Evolutionary conservation across 2,797 vertebrate genomes (phyloP).

Genomic region (Psittacula derbiana): DNA sequence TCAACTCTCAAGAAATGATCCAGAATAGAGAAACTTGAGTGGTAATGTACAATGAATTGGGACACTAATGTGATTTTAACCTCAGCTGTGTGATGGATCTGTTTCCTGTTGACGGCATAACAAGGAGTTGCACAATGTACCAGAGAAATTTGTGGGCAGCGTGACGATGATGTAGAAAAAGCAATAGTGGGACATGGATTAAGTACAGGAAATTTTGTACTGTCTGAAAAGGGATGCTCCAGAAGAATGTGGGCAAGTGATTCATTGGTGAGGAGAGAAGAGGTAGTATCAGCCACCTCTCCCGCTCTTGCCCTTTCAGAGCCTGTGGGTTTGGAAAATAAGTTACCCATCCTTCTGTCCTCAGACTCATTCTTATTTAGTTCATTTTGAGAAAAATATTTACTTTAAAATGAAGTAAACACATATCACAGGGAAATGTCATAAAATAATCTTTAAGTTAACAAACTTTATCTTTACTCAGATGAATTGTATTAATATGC

Average conservation of each 20-base stretch:
- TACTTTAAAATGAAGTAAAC: neutral
- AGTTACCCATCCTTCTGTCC: neutral
- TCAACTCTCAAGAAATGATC: constrained; percentile 4
- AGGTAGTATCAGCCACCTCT: neutral
- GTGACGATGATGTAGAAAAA: neutral
- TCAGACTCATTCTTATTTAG: neutral
- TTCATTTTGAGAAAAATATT: neutral
- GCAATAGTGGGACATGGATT: neutral
- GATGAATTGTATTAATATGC: neutral
- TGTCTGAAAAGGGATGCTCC: neutral
- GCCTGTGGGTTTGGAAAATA: neutral
- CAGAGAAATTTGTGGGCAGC: neutral
- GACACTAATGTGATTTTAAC: neutral
- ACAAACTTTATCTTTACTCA: neutral
- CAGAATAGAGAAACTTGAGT: neutral
- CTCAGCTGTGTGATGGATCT: constrained; percentile 1
- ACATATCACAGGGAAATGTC: neutral
- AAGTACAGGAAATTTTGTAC: neutral
- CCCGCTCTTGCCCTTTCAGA: neutral
- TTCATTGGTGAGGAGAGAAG: neutral
- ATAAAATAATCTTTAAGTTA: neutral
- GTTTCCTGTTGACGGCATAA: constrained; percentile 18
- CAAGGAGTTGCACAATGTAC: constrained; percentile 21
- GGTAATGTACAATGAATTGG: neutral
- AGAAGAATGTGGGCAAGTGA: neutral